phyloP scores from a whole-genome alignment of 1,140 invertebrate species.

The Drosophila auraria region DNA sequence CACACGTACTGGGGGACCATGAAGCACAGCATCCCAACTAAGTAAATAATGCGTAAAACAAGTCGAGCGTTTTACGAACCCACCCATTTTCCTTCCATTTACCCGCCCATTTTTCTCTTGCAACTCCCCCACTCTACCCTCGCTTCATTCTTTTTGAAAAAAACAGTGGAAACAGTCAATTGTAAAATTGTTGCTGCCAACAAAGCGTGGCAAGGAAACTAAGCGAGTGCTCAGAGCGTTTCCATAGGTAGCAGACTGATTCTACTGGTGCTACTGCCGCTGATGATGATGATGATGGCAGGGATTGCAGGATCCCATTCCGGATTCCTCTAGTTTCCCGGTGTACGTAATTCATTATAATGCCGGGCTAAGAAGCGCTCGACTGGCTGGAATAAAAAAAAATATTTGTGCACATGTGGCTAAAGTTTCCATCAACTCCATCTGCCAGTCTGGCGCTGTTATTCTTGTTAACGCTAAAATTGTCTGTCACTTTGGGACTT shows the following conservation, averaged over 20 bases:
- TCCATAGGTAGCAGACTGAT: constrained; percentile 40
- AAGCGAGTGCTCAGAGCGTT: constrained; percentile 31
- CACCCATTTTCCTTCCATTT: constrained; percentile 25
- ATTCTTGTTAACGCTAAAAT: constrained; percentile 71
- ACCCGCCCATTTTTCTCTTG: constrained; percentile 4
- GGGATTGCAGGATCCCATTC: constrained; percentile 46
- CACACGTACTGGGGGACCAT: constrained; percentile 24
- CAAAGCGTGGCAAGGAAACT: constrained; percentile 58
- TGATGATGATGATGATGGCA: constrained; percentile 50
- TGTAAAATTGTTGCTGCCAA: constrained; percentile 76
- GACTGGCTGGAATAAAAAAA: constrained; percentile 23
- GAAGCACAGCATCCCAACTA: constrained; percentile 63
- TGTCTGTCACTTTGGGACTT: constrained; percentile 75
- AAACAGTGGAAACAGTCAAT: constrained; percentile 67
- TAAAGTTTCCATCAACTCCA: constrained; percentile 41
- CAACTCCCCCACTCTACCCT: not conserved
- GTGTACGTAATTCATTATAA: constrained; percentile 70
- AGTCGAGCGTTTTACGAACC: constrained; percentile 77
- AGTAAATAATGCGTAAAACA: constrained; percentile 83
- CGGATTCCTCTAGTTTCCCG: constrained; percentile 16
- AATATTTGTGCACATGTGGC: constrained; percentile 71
- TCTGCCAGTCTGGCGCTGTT: constrained; percentile 22
- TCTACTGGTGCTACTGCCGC: constrained; percentile 2
- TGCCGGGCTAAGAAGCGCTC: constrained; percentile 41
- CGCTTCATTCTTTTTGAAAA: constrained; percentile 8